Conservation (phyloP, 2,113 vertebrate species). For the Rutilus rutilus region DNA sequence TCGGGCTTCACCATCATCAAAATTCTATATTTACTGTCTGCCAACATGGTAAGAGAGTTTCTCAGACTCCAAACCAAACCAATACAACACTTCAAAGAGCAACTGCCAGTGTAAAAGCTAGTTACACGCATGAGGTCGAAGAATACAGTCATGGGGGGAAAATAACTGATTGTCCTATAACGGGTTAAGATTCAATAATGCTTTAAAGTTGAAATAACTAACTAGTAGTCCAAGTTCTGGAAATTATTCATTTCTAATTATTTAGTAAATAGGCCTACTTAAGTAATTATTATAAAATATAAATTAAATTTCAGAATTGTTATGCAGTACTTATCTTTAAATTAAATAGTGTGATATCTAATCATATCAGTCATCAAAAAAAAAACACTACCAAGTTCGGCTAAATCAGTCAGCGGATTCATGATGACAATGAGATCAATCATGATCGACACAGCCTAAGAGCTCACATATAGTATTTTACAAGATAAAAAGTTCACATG, state of each 20-base stretch:
- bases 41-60: not conserved
- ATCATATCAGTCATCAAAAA: not conserved
- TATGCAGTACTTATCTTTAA: not conserved
- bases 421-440: not conserved
- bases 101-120: not conserved
- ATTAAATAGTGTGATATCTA: not conserved
- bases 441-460: not conserved
- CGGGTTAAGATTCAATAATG: no score
- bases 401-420: not conserved
- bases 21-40: not conserved
- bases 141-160: not conserved
- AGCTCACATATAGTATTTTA: not conserved
- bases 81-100: not conserved
- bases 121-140: not conserved
- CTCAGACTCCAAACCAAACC: not conserved
- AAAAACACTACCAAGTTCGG: not conserved
- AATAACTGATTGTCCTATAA: not conserved
- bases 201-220: no score
- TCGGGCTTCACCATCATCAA: not conserved
- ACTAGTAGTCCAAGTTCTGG: no score
- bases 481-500: not conserved
- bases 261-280: no score
- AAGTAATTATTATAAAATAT: not conserved
- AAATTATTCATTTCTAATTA: no score
- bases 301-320: not conserved